Percentiles rank a stretch among this genome's conserved stretches.
phyloP scores from a whole-genome alignment of 2,797 vertebrate species.

The Hyperoplus immaculatus region DNA sequence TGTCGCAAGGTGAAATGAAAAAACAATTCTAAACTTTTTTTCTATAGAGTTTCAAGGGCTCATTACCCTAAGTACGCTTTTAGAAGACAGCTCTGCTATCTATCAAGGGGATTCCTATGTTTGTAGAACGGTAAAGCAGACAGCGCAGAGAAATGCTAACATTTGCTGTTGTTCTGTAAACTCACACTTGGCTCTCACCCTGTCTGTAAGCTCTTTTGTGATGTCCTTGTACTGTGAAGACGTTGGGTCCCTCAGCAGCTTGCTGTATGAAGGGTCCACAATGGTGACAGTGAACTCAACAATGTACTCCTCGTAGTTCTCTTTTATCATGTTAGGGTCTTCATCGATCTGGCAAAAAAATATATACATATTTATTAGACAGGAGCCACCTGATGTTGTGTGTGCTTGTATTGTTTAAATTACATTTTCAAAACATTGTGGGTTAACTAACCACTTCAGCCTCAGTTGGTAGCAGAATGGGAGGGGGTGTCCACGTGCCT shows the following conservation, averaged over 20 bases:
- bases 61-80: background rate
- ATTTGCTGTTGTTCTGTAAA: slow-evolving; percentile 3
- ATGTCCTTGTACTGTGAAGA: slow-evolving; percentile 81
- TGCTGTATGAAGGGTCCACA: slow-evolving; percentile 84
- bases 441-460: slow-evolving; percentile 55
- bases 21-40: background rate
- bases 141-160: background rate
- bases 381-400: background rate
- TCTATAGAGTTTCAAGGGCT: background rate
- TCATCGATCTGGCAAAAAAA: slow-evolving; percentile 76
- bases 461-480: slow-evolving; percentile 68
- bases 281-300: slow-evolving; percentile 92
- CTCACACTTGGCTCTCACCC: slow-evolving; percentile 78
- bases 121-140: background rate
- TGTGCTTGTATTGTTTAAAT: background rate
- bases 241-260: slow-evolving; percentile 83
- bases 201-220: slow-evolving; percentile 84
- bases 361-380: background rate
- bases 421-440: background rate
- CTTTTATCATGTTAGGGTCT: slow-evolving; percentile 78
- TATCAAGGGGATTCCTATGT: background rate
- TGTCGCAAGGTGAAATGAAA: background rate
- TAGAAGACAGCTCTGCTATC: background rate
- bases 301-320: slow-evolving; percentile 85
- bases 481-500: slow-evolving; percentile 79